Conservation (phyloP, 2,113 vertebrate species). For the Cervus canadensis region DNA sequence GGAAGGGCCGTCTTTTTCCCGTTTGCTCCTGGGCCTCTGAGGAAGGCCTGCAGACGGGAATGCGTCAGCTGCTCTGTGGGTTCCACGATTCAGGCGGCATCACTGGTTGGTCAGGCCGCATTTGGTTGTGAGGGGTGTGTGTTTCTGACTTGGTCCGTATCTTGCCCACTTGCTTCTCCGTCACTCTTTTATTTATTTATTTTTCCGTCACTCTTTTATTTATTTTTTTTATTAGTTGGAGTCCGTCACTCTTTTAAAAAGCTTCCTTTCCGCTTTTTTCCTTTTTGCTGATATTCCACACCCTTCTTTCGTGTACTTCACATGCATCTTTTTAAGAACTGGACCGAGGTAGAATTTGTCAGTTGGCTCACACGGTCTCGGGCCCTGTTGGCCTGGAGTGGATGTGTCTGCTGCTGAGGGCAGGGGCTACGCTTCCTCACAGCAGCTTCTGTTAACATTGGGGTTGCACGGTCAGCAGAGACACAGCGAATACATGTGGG, state of each 20-base stretch:
- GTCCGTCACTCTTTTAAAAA: neutral
- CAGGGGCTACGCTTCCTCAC: neutral
- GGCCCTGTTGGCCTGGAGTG: neutral
- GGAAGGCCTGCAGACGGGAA: fast-evolving
- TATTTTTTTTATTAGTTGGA: too few relatives aligned
- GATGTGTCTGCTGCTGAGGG: neutral
- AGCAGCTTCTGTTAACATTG: neutral
- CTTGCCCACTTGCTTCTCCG: neutral
- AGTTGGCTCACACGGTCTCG: neutral
- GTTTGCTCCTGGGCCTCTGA: neutral
- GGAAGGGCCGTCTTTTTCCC: neutral
- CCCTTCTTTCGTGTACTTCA: neutral
- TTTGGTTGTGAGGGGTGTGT: neutral
- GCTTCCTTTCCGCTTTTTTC: neutral
- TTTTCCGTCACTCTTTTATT: neutral
- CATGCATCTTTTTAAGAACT: neutral
- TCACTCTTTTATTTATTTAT: neutral
- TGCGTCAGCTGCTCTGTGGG: fast-evolving
- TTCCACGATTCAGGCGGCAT: too few relatives aligned
- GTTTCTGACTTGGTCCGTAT: neutral
- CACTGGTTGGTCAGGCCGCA: fast-evolving
- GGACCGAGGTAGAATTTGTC: neutral
- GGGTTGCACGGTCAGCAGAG: neutral
- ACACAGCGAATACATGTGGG: fast-evolving
- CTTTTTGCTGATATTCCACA: neutral